Evolutionary conservation across 2,888 invertebrate genomes (phyloP).

Genomic region (Macaria liturata): DNA sequence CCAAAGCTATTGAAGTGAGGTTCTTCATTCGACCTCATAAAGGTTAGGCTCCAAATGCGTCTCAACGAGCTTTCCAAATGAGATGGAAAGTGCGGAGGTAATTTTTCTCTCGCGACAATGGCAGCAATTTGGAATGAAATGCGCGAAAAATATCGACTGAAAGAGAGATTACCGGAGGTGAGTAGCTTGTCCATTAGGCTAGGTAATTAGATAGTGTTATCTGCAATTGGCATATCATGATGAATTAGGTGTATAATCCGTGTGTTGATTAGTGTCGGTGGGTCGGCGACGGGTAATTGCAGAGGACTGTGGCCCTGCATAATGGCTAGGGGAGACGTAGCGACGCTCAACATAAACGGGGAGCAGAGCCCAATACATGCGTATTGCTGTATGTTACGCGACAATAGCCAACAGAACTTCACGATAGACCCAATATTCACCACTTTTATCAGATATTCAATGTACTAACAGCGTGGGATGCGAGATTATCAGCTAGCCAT

Average conservation of each 20-base stretch:
- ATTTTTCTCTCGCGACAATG: slow-evolving; percentile 19
- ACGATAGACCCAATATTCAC: slow-evolving; percentile 8
- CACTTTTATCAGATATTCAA: slow-evolving; percentile 1
- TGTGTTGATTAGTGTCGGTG: slow-evolving; percentile 16
- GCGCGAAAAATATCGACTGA: slow-evolving; percentile 5
- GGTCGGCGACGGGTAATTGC: slow-evolving; percentile 43
- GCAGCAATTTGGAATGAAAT: slow-evolving; percentile 17
- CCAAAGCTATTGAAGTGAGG: slow-evolving; percentile 7
- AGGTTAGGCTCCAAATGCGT: slow-evolving; percentile 6
- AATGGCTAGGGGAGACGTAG: slow-evolving; percentile 31
- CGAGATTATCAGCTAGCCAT: background rate
- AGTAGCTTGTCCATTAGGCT: no score
- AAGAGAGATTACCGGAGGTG: slow-evolving; percentile 1
- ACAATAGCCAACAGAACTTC: slow-evolving; percentile 11
- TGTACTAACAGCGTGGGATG: background rate
- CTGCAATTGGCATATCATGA: slow-evolving; percentile 1
- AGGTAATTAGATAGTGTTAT: slow-evolving; percentile 5
- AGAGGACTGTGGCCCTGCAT: slow-evolving; percentile 32
- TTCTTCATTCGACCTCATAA: slow-evolving; percentile 9
- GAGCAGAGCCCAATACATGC: slow-evolving; percentile 31
- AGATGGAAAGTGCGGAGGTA: slow-evolving; percentile 16
- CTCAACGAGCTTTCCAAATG: slow-evolving; percentile 16
- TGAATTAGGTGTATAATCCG: slow-evolving; percentile 11
- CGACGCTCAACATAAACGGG: slow-evolving; percentile 35
- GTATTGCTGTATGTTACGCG: slow-evolving; percentile 24